A percentile compares a stretch with the other conserved stretches of the same genome.
Evolutionary conservation across 1,140 invertebrate species (phyloP).

Genomic region (Eueides isabella): DNA sequence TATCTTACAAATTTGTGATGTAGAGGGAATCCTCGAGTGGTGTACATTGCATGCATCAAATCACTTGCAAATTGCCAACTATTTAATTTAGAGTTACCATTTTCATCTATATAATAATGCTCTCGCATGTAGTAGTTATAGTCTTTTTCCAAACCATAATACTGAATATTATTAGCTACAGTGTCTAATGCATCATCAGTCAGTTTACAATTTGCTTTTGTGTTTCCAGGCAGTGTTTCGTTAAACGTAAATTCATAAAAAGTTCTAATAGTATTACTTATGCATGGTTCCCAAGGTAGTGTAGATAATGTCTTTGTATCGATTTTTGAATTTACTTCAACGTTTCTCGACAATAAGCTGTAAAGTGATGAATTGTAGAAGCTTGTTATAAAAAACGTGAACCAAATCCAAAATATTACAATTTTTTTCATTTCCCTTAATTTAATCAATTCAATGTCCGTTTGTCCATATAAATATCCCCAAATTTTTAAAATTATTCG

Average conservation of each 20-base stretch:
- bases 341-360: constrained; percentile 49
- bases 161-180: constrained; percentile 44
- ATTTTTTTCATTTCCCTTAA: constrained; percentile 43
- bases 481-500: constrained; percentile 48
- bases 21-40: constrained; percentile 35
- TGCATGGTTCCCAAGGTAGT: constrained; percentile 50
- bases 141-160: constrained; percentile 50
- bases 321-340: constrained; percentile 36
- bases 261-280: constrained; percentile 36
- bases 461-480: constrained; percentile 52
- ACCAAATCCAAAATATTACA: constrained; percentile 57
- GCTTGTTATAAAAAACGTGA: constrained; percentile 57
- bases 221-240: background rate
- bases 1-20: constrained; percentile 33
- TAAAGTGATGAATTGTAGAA: constrained; percentile 59
- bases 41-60: constrained; percentile 27
- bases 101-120: constrained; percentile 48
- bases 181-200: constrained; percentile 41
- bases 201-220: constrained; percentile 38
- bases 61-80: constrained; percentile 1
- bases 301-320: constrained; percentile 31
- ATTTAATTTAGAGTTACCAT: constrained; percentile 48
- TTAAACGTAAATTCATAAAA: background rate
- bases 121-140: constrained; percentile 48
- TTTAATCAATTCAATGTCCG: constrained; percentile 39